phyloP scores from a whole-genome alignment of 2,797 vertebrate species.

The Onychomys torridus region DNA sequence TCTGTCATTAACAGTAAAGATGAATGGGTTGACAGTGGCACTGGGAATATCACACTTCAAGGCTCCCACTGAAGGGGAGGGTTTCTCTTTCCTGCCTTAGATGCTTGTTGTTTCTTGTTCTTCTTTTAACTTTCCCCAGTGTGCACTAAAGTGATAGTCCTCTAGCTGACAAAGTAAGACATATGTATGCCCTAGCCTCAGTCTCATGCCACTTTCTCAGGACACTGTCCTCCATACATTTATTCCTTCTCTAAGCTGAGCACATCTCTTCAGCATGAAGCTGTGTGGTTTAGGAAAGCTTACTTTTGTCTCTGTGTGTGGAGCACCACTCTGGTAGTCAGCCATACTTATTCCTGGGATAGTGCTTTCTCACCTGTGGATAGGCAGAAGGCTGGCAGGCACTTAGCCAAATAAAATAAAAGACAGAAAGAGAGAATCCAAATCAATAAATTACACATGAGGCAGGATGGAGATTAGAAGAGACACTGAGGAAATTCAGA shows the following conservation, averaged over 20 bases:
- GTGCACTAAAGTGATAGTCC: not conserved
- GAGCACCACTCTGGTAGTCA: not conserved
- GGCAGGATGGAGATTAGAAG: not conserved
- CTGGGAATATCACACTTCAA: not conserved
- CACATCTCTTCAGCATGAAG: not conserved
- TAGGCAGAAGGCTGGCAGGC: not conserved
- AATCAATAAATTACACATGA: not conserved
- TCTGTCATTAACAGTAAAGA: constrained; percentile 4
- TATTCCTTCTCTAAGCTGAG: not conserved
- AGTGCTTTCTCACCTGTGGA: not conserved
- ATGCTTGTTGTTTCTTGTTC: not conserved
- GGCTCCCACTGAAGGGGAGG: not conserved
- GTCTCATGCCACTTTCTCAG: not conserved
- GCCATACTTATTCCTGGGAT: not conserved
- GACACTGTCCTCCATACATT: not conserved
- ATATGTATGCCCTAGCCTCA: not conserved
- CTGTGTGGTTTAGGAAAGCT: not conserved
- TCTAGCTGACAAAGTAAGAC: not conserved
- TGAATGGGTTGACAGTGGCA: not conserved
- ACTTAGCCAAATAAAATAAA: not conserved
- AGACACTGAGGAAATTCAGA: not conserved
- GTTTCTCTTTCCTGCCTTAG: not conserved
- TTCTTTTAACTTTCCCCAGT: not conserved
- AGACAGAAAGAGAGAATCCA: not conserved
- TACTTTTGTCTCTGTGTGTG: not conserved